Evolutionary conservation across 2,797 vertebrate species (phyloP).

Genomic region (Sarcophilus harrisii): DNA sequence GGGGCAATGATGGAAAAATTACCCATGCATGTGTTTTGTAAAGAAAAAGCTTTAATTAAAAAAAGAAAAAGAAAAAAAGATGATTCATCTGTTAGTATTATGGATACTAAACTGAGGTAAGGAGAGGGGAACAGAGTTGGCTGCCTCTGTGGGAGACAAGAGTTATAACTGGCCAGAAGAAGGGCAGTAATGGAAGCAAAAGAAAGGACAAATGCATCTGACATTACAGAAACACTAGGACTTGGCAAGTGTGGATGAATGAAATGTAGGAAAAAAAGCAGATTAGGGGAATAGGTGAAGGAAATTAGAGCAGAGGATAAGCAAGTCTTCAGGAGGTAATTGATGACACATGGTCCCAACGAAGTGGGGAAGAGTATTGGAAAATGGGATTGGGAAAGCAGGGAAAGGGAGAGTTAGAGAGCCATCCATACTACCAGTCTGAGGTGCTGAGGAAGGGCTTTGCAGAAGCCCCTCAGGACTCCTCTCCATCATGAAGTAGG

Average conservation of each 20-base stretch:
- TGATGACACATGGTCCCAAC: background rate
- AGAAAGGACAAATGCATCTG: background rate
- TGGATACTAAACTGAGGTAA: background rate
- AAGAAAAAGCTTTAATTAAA: too few species aligned
- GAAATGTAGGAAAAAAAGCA: background rate
- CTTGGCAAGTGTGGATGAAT: background rate
- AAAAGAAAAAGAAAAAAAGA: too few species aligned
- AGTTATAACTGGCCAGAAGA: background rate
- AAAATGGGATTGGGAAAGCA: background rate
- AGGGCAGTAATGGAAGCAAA: background rate
- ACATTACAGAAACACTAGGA: background rate
- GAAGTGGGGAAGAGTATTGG: background rate
- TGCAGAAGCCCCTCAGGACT: background rate
- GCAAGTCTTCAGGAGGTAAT: background rate
- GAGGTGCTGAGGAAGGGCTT: background rate
- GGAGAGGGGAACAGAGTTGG: background rate
- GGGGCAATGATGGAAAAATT: too few species aligned
- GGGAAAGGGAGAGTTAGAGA: too few species aligned
- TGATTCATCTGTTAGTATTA: too few species aligned
- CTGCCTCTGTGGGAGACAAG: background rate
- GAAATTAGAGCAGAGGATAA: background rate
- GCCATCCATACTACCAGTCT: too few species aligned
- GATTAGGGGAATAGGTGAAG: background rate
- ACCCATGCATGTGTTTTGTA: too few species aligned
- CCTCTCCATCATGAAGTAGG: background rate